A percentile compares a stretch with the other conserved stretches of the same genome.
phyloP scores from a whole-genome alignment of 2,797 vertebrate genomes.

The Falco naumanni region DNA sequence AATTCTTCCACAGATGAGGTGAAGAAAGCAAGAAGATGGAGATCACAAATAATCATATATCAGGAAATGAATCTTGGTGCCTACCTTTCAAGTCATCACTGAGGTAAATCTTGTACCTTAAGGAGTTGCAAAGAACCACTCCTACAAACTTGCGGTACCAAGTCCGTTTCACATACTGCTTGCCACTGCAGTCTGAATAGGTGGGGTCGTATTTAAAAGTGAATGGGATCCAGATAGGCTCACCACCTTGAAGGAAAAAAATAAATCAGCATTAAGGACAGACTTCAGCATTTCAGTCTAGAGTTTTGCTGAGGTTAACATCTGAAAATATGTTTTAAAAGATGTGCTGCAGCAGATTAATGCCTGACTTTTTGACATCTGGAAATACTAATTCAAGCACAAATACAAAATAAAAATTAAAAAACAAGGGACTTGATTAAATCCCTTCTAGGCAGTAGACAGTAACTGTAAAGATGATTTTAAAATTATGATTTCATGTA shows the following conservation, averaged over 20 bases:
- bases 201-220: constrained; percentile 89
- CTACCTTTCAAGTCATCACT: constrained; percentile 94
- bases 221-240: constrained; percentile 98
- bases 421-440: not conserved
- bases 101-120: constrained; percentile 99
- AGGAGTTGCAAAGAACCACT: constrained; percentile 95
- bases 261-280: not conserved
- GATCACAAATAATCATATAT: not conserved
- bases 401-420: not conserved
- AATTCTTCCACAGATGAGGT: not conserved
- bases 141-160: constrained; percentile 99
- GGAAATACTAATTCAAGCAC: not conserved
- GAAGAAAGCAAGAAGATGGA: not conserved
- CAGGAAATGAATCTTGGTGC: constrained; percentile 8
- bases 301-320: not conserved
- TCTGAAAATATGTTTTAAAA: not conserved
- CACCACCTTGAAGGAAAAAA: constrained; percentile 83
- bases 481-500: not conserved
- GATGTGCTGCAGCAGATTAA: not conserved
- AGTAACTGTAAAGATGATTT: not conserved
- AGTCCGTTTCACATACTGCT: constrained; percentile 95
- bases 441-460: not conserved
- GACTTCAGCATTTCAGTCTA: not conserved
- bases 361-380: not conserved
- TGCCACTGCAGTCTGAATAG: constrained; percentile 92